Percentiles rank a stretch among this genome's conserved stretches.
Conservation (phyloP, 1,140 invertebrate genomes). For the Panagrolaimus sp. region DNA sequence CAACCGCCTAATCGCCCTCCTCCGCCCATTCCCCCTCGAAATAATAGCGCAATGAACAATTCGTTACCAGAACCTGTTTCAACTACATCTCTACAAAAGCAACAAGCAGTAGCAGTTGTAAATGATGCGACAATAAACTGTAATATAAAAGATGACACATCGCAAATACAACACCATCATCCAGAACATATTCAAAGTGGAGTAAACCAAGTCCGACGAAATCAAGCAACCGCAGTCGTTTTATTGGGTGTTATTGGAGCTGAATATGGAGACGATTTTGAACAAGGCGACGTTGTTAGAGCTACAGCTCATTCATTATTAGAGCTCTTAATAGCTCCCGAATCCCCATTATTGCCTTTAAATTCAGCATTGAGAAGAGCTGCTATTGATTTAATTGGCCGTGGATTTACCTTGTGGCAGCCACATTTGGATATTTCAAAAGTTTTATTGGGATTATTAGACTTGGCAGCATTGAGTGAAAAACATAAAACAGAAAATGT, state of each 20-base stretch:
- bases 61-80: neutral
- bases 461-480: constrained; percentile 67
- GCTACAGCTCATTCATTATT: constrained; percentile 71
- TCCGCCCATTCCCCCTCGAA: constrained; percentile 44
- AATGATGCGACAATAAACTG: neutral
- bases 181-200: constrained; percentile 14
- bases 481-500: neutral
- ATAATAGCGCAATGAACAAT: neutral
- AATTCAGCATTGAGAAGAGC: constrained; percentile 83
- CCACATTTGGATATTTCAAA: constrained; percentile 88
- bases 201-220: constrained; percentile 72
- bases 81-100: neutral
- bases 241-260: constrained; percentile 91
- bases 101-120: neutral
- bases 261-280: constrained; percentile 82
- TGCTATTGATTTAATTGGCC: constrained; percentile 82
- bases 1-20: constrained; percentile 28
- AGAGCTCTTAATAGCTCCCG: constrained; percentile 81
- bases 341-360: constrained; percentile 72
- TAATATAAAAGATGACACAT: neutral
- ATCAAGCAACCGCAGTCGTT: constrained; percentile 93
- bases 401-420: constrained; percentile 97
- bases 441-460: constrained; percentile 78
- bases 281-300: constrained; percentile 48
- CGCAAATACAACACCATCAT: neutral